phyloP scores from a whole-genome alignment of 2,113 vertebrate genomes.

The Perca schrenkii region DNA sequence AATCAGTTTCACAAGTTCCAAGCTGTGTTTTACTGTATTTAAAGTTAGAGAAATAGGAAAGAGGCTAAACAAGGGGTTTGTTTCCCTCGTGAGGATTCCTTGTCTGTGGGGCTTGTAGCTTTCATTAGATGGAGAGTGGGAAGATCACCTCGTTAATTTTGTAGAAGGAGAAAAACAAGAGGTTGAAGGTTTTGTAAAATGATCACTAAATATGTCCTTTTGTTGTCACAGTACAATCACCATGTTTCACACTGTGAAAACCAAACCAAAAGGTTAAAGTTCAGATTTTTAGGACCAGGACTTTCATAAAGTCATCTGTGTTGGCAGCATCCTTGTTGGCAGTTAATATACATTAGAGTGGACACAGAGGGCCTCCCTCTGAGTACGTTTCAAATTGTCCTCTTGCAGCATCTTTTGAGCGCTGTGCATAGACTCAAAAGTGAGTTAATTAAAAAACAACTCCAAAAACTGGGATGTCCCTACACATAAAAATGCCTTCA shows the following conservation, averaged over 20 bases:
- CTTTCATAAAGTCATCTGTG: not conserved
- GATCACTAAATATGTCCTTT: not conserved
- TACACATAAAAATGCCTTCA: not conserved
- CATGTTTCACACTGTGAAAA: not conserved
- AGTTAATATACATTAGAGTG: no score
- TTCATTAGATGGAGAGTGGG: not conserved
- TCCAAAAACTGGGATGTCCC: not conserved
- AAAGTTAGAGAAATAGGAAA: not conserved
- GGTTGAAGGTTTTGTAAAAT: no score
- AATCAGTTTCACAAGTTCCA: not conserved
- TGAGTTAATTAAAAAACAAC: constrained; percentile 12
- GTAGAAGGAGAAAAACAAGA: not conserved
- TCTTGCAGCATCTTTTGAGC: constrained; percentile 10
- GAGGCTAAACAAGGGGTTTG: not conserved
- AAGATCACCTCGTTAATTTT: not conserved
- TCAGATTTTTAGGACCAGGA: not conserved
- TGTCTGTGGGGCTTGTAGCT: not conserved
- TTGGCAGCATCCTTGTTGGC: no score
- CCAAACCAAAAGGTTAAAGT: not conserved
- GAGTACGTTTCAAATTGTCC: not conserved
- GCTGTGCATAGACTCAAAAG: constrained; percentile 9
- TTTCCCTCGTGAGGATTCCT: not conserved
- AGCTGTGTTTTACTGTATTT: constrained; percentile 6
- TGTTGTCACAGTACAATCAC: not conserved
- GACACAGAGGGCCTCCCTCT: no score